Percentiles rank a stretch among this genome's conserved stretches.
phyloP scores from a whole-genome alignment of 2,888 invertebrate species.

The Carcina quercana region DNA sequence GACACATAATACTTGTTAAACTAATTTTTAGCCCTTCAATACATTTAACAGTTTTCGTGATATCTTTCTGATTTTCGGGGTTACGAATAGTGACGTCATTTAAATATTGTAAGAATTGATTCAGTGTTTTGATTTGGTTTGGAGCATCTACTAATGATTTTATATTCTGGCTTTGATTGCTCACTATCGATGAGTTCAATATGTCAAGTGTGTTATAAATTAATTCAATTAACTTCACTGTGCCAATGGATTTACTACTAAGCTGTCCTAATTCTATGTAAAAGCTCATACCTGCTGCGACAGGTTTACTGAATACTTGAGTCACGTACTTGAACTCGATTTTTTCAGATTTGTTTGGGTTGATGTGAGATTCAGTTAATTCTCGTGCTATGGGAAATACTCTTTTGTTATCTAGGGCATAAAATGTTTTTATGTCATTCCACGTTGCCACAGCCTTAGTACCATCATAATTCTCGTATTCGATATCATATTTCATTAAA shows the following conservation, averaged over 20 bases:
- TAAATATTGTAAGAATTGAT: slow-evolving; percentile 13
- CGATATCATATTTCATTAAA: slow-evolving; percentile 23
- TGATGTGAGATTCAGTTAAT: slow-evolving; percentile 24
- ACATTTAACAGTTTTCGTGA: slow-evolving; percentile 4
- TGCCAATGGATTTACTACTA: slow-evolving; percentile 10
- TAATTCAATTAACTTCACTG: slow-evolving; percentile 12
- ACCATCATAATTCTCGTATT: slow-evolving; percentile 17
- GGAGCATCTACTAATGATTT: slow-evolving; percentile 15
- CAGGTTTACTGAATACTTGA: slow-evolving; percentile 26
- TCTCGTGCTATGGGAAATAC: slow-evolving; percentile 22
- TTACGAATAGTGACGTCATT: slow-evolving; percentile 9
- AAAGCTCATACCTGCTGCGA: slow-evolving; percentile 21
- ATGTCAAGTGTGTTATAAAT: slow-evolving; percentile 19
- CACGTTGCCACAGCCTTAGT: slow-evolving; percentile 2
- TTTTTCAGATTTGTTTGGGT: slow-evolving; percentile 21
- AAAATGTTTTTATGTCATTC: slow-evolving; percentile 13
- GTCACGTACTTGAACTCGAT: slow-evolving; percentile 16
- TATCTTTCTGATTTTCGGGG: slow-evolving; percentile 4
- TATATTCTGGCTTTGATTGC: slow-evolving; percentile 2
- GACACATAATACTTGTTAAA: slow-evolving; percentile 4
- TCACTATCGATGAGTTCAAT: slow-evolving; percentile 15
- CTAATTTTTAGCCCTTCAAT: slow-evolving; percentile 10
- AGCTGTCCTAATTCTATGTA: slow-evolving; percentile 14
- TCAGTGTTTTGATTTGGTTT: slow-evolving; percentile 14
- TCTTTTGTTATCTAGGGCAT: slow-evolving; percentile 19